Evolutionary conservation across 2,113 vertebrate genomes (phyloP).

Genomic region (Cryptoleucopteryx plumbea): DNA sequence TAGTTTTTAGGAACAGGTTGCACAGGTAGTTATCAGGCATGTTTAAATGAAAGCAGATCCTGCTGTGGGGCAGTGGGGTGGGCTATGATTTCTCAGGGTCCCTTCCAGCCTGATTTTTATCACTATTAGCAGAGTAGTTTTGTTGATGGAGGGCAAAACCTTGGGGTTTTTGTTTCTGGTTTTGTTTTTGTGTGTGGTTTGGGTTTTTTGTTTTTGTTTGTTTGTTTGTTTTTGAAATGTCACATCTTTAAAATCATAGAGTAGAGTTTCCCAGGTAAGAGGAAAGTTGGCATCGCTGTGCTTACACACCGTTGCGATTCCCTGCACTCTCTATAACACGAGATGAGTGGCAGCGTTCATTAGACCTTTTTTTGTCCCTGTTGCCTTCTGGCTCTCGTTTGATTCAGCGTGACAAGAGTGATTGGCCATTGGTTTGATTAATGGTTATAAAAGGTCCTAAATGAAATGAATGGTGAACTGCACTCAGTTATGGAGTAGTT

Average conservation of each 20-base stretch:
- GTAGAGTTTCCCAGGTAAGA: neutral
- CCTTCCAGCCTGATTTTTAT: neutral
- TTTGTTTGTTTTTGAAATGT: too few species aligned
- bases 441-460: neutral
- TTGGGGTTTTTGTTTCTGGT: too few species aligned
- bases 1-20: neutral
- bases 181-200: too few species aligned
- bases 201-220: too few species aligned
- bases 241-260: neutral
- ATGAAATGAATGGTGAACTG: neutral
- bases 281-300: neutral
- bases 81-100: neutral
- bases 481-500: neutral
- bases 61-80: neutral
- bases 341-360: neutral
- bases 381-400: neutral
- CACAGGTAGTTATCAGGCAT: neutral
- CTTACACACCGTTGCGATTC: fast-evolving
- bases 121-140: neutral
- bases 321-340: fast-evolving
- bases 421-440: neutral
- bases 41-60: neutral
- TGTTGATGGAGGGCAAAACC: neutral
- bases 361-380: neutral
- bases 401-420: neutral